Base-by-base conservation (phyloP, 2,797 vertebrate species). In the Aplochiton taeniatus region DNA sequence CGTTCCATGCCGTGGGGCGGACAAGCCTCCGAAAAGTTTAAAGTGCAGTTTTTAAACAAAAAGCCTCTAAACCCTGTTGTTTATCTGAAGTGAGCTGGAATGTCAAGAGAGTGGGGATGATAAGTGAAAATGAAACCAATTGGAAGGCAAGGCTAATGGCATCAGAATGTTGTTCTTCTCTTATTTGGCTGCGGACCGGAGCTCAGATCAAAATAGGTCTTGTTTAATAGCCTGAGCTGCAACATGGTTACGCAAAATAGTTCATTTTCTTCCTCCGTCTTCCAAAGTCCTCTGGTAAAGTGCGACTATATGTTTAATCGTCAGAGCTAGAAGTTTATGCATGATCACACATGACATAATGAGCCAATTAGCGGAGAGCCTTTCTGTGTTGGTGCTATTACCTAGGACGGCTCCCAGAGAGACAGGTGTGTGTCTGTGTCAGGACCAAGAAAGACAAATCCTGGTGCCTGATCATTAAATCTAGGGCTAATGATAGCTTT, bases 331-430 rank as follows among this genome's bases (percentile, higher is more conserved):
- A 16, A 57, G n/a, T 74, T 71, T 75, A 74, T 80, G 78, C 78
- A 73, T 75, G 84, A 85, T 77, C 69, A 74, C 79, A 71, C 82
- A 82, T 68, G 70, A 84, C 77, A 74, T 76, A 77, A 86, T 79
- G 83, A 84, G 83, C 78, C 78, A 88, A 89, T 90, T 86, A 86
- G 76, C 77, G 66, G 81, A 72, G 76, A 81, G 85, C 85, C 70
- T 76, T 84, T 83, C 81, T 85, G 46, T 81, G 66, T 70, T 63
- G 70, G 69, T 75, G 77, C 77, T 77, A 68, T 72, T 80, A 79
- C 70, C 50, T 66, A 77, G 14, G 16, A 31, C 8, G 67, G n/a
- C n/a, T n/a, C n/a, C n/a, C n/a, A n/a, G 79, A 86, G 79, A 77
- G 78, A 83, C 86, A 88, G 87, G 85, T 87, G 83, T 72, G 76